These are phyloP conservation scores for Coryphaenoides rupestris DNA, from an alignment of 2,113 vertebrate genomes.

Conservation along the genomic window DNA sequence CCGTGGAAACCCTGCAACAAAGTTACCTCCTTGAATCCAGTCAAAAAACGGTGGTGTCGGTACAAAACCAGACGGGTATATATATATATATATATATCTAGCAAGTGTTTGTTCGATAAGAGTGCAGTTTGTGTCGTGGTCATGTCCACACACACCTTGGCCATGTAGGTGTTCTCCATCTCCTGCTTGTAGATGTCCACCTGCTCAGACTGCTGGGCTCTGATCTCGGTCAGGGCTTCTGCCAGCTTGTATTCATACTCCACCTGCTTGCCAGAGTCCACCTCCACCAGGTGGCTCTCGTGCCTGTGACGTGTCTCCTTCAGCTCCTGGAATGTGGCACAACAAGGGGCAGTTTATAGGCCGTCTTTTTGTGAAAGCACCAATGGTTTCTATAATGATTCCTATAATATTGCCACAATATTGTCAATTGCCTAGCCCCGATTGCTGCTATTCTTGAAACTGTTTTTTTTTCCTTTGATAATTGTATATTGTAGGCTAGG, in stretches of 20 bases:
- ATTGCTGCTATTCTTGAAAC: too few species aligned
- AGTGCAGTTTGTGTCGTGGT: too few species aligned
- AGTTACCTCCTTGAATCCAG: background rate
- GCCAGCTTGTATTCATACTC: slow-evolving; percentile 84
- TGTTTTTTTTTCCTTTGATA: too few species aligned
- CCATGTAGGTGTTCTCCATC: slow-evolving; percentile 77
- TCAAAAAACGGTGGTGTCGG: background rate
- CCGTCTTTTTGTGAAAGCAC: too few species aligned
- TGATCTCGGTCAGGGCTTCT: slow-evolving; percentile 80
- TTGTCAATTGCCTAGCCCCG: too few species aligned
- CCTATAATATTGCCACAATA: too few species aligned
- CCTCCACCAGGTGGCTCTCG: slow-evolving; percentile 78
- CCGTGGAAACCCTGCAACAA: too few species aligned
- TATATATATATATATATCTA: background rate
- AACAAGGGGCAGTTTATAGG: background rate
- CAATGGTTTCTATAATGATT: too few species aligned
- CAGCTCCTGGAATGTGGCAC: slow-evolving; percentile 73
- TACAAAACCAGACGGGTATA: background rate
- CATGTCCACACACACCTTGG: slow-evolving; percentile 73
- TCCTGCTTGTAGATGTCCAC: slow-evolving; percentile 81
- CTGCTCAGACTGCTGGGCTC: slow-evolving; percentile 81
- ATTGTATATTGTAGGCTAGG: too few species aligned
- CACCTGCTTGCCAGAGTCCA: slow-evolving; percentile 77
- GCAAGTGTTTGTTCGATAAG: background rate
- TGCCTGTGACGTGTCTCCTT: slow-evolving; percentile 79